Evolutionary conservation across 2,797 vertebrate species (phyloP), one percentile per base, ranked within the genome.

Genomic region (Craterocephalus amniculus): DNA sequence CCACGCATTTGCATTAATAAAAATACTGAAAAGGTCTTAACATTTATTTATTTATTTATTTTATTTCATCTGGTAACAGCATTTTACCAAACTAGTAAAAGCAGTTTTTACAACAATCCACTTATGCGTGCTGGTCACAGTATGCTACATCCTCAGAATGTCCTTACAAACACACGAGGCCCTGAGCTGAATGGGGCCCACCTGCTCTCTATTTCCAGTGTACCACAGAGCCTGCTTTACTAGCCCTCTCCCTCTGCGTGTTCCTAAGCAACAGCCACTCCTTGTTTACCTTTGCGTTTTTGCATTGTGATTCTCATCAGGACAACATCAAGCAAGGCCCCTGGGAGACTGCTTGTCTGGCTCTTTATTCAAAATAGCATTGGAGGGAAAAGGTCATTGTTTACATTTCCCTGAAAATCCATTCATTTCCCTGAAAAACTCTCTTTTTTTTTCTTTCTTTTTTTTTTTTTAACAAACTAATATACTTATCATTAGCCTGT

Each of bases 221-320:
- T 78, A 67, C 65, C 79, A 48, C 20, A n/a, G 67, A 87, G 83
- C 71, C 74, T 51, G 76, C 83, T 89, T 87, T 83, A 90, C 78
- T 70, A 83, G 74, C 88, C 79, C 83, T 87, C 88, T 89, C 75
- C 81, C 80, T 84, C 79, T 38, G 74, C 74, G 52, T 79, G 91
- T 95, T 91, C 57, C 93, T 79, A 87, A 86, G 92, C 92, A 94
- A 94, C 94, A 89, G 89, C 83, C 92, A 83, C 89, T 92, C 92
- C 93, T 93, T 94, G 93, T 93, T 94, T 94, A 92, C 89, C 86
- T 89, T 89, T 87, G 76, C 80, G 79, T 91, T 93, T 92, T 93
- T 91, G 91, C 90, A 89, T 91, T 87, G 89, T 88, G 89, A 85
- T 86, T 88, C 84, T 87, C 81, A 59, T 86, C 86, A 86, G 86